phyloP scores from a whole-genome alignment of 2,113 vertebrate species.

The Notechis scutatus region DNA sequence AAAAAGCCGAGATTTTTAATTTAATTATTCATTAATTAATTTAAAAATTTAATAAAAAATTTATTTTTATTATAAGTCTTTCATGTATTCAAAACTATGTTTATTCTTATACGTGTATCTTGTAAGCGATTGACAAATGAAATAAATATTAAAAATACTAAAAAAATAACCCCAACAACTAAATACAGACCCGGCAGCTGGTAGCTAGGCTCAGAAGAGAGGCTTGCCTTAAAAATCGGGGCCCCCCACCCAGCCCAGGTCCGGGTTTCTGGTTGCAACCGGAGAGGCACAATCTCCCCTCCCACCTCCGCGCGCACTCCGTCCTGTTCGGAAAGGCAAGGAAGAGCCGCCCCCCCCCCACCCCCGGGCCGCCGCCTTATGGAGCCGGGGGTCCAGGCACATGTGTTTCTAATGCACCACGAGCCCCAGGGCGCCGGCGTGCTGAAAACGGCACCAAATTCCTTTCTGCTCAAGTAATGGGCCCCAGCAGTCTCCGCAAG shows the following conservation, averaged over 20 bases:
- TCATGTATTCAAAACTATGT: no score
- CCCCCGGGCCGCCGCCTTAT: background rate
- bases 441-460: conserved; percentile 65
- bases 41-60: no score
- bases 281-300: background rate
- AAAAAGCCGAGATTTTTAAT: no score
- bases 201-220: background rate
- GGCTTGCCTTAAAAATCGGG: background rate
- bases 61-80: no score
- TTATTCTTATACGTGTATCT: no score
- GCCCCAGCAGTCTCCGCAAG: conserved; percentile 66
- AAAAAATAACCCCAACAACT: no score
- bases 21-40: no score
- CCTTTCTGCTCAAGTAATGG: conserved; percentile 68
- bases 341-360: background rate
- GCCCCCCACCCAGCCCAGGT: background rate
- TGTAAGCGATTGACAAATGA: no score
- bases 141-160: no score
- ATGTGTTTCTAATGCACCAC: conserved; percentile 68
- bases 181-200: background rate
- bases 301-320: background rate
- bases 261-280: background rate
- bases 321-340: background rate
- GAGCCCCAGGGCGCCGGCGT: conserved; percentile 61
- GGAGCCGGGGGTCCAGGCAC: conserved; percentile 19